Evolutionary conservation across 1,140 invertebrate genomes (phyloP).

Genomic region (Apis laboriosa): DNA sequence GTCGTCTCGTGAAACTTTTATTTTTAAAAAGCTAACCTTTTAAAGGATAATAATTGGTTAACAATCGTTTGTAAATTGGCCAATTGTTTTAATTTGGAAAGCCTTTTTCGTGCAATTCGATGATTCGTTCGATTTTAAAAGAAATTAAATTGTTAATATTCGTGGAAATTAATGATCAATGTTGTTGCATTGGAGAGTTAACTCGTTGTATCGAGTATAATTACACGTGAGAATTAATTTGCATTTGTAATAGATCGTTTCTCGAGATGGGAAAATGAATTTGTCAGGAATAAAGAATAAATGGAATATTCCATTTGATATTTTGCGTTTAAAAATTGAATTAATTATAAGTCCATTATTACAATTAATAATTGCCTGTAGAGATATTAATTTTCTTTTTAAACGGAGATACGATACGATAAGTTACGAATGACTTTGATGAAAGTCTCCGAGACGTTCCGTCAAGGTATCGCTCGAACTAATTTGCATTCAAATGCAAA

Average conservation of each 20-base stretch:
- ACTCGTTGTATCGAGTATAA: neutral
- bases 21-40: neutral
- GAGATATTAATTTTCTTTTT: neutral
- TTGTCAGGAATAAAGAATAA: neutral
- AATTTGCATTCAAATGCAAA: constrained; percentile 51
- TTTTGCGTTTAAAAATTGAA: too few species aligned
- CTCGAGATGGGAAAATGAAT: neutral
- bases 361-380: too few species aligned
- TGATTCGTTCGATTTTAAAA: neutral
- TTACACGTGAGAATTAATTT: neutral
- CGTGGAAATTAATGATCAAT: neutral
- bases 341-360: too few species aligned
- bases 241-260: too few species aligned
- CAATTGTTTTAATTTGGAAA: neutral
- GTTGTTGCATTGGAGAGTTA: too few species aligned
- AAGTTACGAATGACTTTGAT: constrained; percentile 4
- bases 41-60: neutral
- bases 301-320: neutral
- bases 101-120: too few species aligned
- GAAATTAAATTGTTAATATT: neutral
- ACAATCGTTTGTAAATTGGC: neutral
- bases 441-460: neutral
- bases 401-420: neutral
- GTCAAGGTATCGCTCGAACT: constrained; percentile 8
- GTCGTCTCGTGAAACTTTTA: neutral